Evolutionary conservation across 2,113 vertebrate genomes (phyloP).

Genomic region (Gavialis gangeticus): DNA sequence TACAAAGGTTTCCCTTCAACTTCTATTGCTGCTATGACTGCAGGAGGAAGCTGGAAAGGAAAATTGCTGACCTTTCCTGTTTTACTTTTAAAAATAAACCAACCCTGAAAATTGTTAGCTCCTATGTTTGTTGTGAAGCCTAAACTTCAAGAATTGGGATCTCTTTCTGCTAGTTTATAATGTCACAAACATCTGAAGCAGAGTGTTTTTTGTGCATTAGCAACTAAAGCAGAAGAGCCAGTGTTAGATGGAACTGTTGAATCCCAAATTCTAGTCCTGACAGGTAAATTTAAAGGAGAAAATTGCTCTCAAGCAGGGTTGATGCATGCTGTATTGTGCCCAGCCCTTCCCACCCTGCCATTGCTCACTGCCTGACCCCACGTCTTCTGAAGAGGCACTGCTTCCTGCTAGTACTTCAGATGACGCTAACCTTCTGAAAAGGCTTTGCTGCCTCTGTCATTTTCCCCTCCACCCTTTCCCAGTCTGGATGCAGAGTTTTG

Average conservation of each 20-base stretch:
- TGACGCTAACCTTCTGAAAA: background rate
- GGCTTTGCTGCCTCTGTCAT: background rate
- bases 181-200: constrained; percentile 42
- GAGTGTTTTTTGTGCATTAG: background rate
- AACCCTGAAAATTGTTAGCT: background rate
- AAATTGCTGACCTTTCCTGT: background rate
- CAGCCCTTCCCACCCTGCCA: background rate
- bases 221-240: too few species aligned
- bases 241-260: background rate
- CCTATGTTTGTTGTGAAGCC: background rate
- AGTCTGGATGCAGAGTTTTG: background rate
- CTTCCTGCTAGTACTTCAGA: background rate
- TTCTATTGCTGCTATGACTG: constrained; percentile 62
- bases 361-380: background rate
- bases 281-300: background rate
- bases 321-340: constrained; percentile 16
- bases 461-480: background rate
- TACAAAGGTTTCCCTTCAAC: constrained; percentile 54
- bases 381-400: background rate
- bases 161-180: constrained; percentile 19
- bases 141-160: background rate
- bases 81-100: background rate
- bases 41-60: constrained; percentile 52
- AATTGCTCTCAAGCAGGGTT: background rate
- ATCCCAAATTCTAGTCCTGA: constrained; percentile 35